A percentile compares a stretch with the other conserved stretches of the same genome.
Conservation (phyloP, 2,797 vertebrate genomes). For the Leptodactylus fallax region DNA sequence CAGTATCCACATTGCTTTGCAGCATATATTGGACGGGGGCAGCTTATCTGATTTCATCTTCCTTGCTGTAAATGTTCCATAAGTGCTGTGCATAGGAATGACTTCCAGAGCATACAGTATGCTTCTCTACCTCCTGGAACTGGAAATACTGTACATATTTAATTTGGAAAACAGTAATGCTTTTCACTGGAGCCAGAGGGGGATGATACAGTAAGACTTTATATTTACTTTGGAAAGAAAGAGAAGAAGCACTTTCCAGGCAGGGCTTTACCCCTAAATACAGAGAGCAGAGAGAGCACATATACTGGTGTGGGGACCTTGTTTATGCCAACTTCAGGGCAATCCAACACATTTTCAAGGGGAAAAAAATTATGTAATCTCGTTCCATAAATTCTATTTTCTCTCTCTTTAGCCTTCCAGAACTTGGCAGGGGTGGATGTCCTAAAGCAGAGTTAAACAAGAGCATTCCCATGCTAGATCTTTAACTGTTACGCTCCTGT, state of each 20-base stretch:
- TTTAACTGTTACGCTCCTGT: neutral
- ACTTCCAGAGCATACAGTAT: conserved; percentile 56
- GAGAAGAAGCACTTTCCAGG: conserved; percentile 56
- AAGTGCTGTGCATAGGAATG: neutral
- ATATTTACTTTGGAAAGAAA: conserved; percentile 59
- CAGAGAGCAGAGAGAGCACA: conserved; percentile 38
- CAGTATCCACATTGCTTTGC: conserved; percentile 14
- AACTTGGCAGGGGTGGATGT: conserved; percentile 23
- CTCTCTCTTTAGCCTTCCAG: conserved; percentile 28
- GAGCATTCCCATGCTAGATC: neutral
- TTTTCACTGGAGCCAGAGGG: conserved; percentile 58
- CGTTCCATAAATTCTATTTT: conserved; percentile 57
- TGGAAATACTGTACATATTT: conserved; percentile 60
- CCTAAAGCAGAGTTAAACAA: conserved; percentile 29
- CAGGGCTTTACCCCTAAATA: conserved; percentile 51
- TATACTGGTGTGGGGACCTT: conserved; percentile 24
- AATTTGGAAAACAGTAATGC: conserved; percentile 61
- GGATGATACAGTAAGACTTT: conserved; percentile 60
- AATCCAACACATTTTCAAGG: conserved; percentile 52
- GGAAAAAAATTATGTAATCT: conserved; percentile 55
- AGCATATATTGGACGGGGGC: conserved; percentile 9
- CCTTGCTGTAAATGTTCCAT: conserved; percentile 44
- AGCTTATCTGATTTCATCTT: conserved; percentile 38
- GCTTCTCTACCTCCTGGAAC: conserved; percentile 37
- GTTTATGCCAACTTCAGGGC: conserved; percentile 53